Evolutionary conservation across 2,113 vertebrate species (phyloP).

Genomic region (Ceyx cyanopectus): DNA sequence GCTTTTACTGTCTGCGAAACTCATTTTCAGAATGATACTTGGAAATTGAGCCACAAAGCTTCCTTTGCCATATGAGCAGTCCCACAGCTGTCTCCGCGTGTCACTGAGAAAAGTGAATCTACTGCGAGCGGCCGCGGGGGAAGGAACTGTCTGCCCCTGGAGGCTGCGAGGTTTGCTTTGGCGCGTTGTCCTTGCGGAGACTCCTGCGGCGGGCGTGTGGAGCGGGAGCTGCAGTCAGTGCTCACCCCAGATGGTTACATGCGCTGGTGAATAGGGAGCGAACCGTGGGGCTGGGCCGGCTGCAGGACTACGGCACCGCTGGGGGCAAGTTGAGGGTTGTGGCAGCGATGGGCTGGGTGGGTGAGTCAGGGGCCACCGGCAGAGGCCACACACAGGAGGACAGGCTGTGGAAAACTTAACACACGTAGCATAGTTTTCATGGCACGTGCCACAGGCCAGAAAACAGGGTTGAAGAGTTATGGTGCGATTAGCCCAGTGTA

Average conservation of each 20-base stretch:
- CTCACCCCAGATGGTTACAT: accelerated
- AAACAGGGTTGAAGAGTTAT: background rate
- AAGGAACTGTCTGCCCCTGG: background rate
- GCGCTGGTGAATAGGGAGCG: background rate
- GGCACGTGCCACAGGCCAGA: background rate
- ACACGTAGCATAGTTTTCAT: background rate
- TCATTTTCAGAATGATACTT: slow-evolving; percentile 3
- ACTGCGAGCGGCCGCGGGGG: background rate
- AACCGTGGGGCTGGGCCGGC: background rate
- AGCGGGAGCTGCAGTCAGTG: background rate
- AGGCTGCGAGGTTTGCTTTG: background rate
- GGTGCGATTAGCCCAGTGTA: background rate
- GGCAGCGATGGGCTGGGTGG: background rate
- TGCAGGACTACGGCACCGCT: accelerated
- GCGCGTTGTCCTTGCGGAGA: background rate
- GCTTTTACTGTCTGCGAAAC: background rate
- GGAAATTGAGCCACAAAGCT: slow-evolving; percentile 7
- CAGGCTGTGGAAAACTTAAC: background rate
- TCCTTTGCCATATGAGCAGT: background rate
- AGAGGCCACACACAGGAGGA: background rate
- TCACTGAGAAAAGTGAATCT: slow-evolving; percentile 14
- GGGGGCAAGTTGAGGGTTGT: background rate
- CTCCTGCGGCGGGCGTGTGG: background rate
- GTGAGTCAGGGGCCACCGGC: background rate
- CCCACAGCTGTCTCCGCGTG: slow-evolving; percentile 5